These are phyloP conservation scores for Ciconia stormi DNA, from an alignment of 2,113 vertebrate genomes.

Conservation along the genomic window DNA sequence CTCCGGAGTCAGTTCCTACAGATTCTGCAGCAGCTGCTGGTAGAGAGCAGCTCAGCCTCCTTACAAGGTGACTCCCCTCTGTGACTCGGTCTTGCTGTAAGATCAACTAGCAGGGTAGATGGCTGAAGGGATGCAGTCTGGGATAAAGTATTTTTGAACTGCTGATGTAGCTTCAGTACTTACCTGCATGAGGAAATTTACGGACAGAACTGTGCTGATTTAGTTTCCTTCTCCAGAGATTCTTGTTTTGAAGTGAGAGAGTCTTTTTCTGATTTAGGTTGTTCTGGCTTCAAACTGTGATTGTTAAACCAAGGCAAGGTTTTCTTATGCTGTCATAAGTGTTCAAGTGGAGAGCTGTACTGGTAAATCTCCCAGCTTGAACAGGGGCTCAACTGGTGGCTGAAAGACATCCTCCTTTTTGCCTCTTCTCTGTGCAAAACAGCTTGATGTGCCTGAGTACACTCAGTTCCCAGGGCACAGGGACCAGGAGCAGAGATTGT, in stretches of 20 bases:
- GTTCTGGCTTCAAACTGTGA: background rate
- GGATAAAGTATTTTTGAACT: background rate
- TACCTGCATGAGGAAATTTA: background rate
- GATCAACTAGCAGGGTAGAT: background rate
- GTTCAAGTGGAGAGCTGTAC: background rate
- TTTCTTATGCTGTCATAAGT: background rate
- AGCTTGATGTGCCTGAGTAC: background rate
- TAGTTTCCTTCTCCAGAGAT: background rate
- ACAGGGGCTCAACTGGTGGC: background rate
- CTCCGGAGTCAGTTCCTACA: conserved; percentile 83
- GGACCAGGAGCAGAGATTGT: background rate
- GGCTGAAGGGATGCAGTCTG: background rate
- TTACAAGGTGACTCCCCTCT: conserved; percentile 63
- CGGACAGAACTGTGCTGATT: background rate
- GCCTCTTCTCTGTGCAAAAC: background rate
- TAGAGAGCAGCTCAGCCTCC: conserved; percentile 66
- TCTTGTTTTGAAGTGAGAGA: background rate
- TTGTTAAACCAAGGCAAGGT: background rate
- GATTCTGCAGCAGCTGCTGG: conserved; percentile 80
- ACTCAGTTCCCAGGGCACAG: background rate
- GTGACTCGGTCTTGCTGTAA: background rate
- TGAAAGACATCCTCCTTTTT: background rate
- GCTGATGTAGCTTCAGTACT: background rate
- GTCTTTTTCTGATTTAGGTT: background rate
- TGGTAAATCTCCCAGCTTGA: background rate